A percentile compares a stretch with the other conserved stretches of the same genome.
These are phyloP conservation scores for Metellina segmentata DNA, from an alignment of 2,888 invertebrate species.

Conservation along the genomic window DNA sequence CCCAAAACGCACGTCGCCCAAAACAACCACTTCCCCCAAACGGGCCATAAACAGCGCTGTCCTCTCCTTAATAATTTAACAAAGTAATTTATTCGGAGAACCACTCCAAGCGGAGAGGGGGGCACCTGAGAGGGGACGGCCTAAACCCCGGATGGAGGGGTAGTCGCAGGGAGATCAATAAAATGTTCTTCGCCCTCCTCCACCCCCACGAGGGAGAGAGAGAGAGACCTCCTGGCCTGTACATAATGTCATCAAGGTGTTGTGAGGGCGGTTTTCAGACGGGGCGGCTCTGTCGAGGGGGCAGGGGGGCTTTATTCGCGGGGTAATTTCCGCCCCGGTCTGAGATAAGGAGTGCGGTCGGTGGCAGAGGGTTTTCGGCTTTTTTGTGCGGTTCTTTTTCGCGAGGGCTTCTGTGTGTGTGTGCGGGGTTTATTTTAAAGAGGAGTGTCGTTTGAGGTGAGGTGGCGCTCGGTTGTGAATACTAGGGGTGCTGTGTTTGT, in stretches of 20 bases:
- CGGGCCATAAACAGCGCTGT: constrained; percentile 22
- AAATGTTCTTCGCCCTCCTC: constrained; percentile 28
- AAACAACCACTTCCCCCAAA: background rate
- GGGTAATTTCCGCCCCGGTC: constrained; percentile 17
- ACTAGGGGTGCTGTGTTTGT: too few species aligned
- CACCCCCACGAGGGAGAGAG: background rate
- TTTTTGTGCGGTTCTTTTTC: background rate
- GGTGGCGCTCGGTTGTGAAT: too few species aligned
- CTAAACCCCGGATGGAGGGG: constrained; percentile 5
- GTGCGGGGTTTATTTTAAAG: background rate
- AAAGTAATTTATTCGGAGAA: constrained; percentile 57
- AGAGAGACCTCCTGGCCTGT: background rate
- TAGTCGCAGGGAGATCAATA: constrained; percentile 48
- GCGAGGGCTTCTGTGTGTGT: background rate
- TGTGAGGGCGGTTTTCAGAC: constrained; percentile 16
- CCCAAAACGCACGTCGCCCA: background rate
- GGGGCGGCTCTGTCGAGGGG: background rate
- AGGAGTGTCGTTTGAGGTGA: too few species aligned
- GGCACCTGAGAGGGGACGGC: background rate
- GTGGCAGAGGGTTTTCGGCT: background rate
- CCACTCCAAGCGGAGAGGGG: constrained; percentile 25
- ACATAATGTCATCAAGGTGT: constrained; percentile 1
- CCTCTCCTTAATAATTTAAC: constrained; percentile 55
- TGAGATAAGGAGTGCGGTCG: constrained; percentile 7
- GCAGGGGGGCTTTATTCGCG: background rate